phyloP scores from a whole-genome alignment of 2,888 invertebrate genomes.

The Drosophila putrida region DNA sequence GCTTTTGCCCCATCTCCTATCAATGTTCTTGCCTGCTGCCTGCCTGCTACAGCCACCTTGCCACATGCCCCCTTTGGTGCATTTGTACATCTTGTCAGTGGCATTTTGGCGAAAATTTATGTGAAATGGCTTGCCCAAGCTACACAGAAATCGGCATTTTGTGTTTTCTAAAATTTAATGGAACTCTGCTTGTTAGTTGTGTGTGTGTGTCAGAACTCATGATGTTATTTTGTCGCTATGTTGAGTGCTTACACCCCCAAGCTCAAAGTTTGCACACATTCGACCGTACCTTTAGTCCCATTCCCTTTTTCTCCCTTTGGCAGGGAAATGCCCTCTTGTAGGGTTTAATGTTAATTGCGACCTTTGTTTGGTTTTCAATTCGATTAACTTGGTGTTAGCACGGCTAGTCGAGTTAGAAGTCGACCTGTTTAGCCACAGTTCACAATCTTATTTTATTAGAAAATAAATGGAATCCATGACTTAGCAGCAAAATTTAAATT shows the following conservation, averaged over 20 bases:
- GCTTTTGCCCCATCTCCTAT: slow-evolving; percentile 22
- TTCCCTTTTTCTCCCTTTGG: neutral
- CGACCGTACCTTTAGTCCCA: neutral
- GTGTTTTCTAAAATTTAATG: slow-evolving; percentile 73
- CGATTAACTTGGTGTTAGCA: slow-evolving; percentile 57
- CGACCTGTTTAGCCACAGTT: neutral
- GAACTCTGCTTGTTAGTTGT: slow-evolving; percentile 27
- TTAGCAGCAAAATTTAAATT: slow-evolving; percentile 1
- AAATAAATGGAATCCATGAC: neutral
- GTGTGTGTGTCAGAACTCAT: slow-evolving; percentile 5
- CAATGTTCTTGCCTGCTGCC: neutral
- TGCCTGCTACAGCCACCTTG: slow-evolving; percentile 6
- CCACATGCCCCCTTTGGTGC: slow-evolving; percentile 40
- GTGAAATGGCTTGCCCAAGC: slow-evolving; percentile 67
- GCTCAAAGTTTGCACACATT: slow-evolving; percentile 58
- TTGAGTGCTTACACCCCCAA: slow-evolving; percentile 42
- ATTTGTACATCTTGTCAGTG: slow-evolving; percentile 64
- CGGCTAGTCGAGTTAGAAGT: slow-evolving; percentile 10
- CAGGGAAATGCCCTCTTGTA: slow-evolving; percentile 24
- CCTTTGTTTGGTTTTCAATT: slow-evolving; percentile 70
- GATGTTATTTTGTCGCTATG: neutral
- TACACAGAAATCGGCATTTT: slow-evolving; percentile 61
- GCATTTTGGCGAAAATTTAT: slow-evolving; percentile 71
- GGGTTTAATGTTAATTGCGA: slow-evolving; percentile 67
- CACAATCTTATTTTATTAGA: neutral